A percentile compares a stretch with the other conserved stretches of the same genome.
These are phyloP conservation scores for Entosphenus tridentatus DNA, from an alignment of 2,113 vertebrate species.

Conservation along the genomic window DNA sequence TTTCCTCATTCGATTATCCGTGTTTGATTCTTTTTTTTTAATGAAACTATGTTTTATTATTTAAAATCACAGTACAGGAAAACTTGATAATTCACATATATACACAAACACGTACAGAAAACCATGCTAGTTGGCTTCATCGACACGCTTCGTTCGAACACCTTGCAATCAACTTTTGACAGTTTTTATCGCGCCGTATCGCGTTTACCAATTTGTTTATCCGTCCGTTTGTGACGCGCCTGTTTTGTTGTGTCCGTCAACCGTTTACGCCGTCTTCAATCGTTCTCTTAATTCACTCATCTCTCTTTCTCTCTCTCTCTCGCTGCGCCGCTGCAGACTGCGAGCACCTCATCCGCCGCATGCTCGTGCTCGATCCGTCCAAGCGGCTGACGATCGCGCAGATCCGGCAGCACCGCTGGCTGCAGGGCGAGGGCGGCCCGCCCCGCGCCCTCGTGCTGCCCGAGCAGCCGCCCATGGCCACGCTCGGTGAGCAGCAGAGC, in stretches of 20 bases:
- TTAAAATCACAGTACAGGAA: too few species aligned
- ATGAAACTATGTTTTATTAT: too few species aligned
- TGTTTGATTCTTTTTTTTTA: too few species aligned
- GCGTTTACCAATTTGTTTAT: slow-evolving; percentile 1
- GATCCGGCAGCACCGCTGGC: slow-evolving; percentile 97
- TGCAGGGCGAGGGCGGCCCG: slow-evolving; percentile 19
- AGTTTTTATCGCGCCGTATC: slow-evolving; percentile 12
- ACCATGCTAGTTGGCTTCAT: too few species aligned
- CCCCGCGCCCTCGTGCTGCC: slow-evolving; percentile 29
- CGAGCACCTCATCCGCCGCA: slow-evolving; percentile 83
- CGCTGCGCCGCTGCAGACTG: slow-evolving; percentile 33
- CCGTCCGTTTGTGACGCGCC: not conserved
- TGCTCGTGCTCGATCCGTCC: slow-evolving; percentile 81
- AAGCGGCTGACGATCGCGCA: slow-evolving; percentile 69
- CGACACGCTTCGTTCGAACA: too few species aligned
- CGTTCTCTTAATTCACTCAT: not conserved
- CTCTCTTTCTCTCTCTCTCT: slow-evolving; percentile 10
- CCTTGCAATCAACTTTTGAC: slow-evolving; percentile 10
- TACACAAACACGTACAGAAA: too few species aligned
- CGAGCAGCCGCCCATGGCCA: slow-evolving; percentile 31
- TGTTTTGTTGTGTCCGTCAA: slow-evolving; percentile 1
- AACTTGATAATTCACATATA: too few species aligned
- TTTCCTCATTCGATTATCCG: too few species aligned
- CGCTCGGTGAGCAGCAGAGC: too few species aligned
- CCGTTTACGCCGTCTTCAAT: not conserved